Conservation (phyloP, 2,888 invertebrate species). For the Hesperia comma region DNA sequence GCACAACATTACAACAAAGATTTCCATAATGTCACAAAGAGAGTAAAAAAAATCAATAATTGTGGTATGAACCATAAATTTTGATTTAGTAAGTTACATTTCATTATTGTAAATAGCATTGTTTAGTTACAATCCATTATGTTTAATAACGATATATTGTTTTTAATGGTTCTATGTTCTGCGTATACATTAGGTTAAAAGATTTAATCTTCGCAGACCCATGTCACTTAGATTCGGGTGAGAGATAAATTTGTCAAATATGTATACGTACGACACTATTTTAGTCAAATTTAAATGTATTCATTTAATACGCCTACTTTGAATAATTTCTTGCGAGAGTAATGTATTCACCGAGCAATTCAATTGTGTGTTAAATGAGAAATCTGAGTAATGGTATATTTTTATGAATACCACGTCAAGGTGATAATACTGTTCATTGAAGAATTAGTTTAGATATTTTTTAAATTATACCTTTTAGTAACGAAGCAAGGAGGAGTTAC, state of each 20-base stretch:
- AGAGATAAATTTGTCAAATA: conserved; percentile 57
- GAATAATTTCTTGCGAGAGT: conserved; percentile 1
- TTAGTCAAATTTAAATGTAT: conserved; percentile 15
- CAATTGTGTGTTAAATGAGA: neutral
- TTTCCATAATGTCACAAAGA: too few species aligned
- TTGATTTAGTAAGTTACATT: neutral
- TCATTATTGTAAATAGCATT: too few species aligned
- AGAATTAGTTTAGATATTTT: too few species aligned
- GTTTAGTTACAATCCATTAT: conserved; percentile 17
- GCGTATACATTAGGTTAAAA: conserved; percentile 54
- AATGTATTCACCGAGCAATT: too few species aligned
- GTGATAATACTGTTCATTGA: too few species aligned
- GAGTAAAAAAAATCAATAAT: too few species aligned
- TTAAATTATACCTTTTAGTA: too few species aligned
- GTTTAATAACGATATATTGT: conserved; percentile 21
- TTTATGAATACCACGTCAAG: too few species aligned
- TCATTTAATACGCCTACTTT: conserved; percentile 14
- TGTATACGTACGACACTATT: conserved; percentile 42
- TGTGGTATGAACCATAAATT: neutral
- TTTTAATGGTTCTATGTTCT: conserved; percentile 26
- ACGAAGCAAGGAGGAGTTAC: too few species aligned
- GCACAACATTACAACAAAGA: too few species aligned
- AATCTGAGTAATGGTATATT: conserved; percentile 26
- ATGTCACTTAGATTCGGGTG: conserved; percentile 64
- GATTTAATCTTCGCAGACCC: conserved; percentile 65